Base-by-base conservation (phyloP, 2,797 vertebrate genomes). In the Oreonectes daqikongensis region DNA sequence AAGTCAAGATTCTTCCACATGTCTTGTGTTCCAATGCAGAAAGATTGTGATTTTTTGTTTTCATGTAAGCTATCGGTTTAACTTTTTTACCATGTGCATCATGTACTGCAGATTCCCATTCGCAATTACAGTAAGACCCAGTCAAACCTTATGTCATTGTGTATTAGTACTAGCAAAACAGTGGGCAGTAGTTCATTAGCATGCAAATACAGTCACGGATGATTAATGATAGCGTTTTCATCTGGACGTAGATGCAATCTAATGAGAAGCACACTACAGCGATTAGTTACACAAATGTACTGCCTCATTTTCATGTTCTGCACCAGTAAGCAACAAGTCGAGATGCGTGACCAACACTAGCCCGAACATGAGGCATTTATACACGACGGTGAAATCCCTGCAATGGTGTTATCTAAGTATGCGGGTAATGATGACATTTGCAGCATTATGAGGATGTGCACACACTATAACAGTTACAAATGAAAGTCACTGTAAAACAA, bases 271-370 rank as follows among this genome's bases (percentile, higher is more conserved):
- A 61, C 64, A 61, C 55, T 50, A 69, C 53, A 59, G 42, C 12
- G 32, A 77, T 77, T 77, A 61, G 75, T 77, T 64, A 53, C 67
- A 64, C 75, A 64, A 77, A 64, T 77, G 67, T 71, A 64, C 59
- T 44, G 60, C 57, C 67, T 77, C 40, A 71, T 64, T 70, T 63
- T 70, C 59, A 70, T 71, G 75, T 55, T 77, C 75, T 77, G 75
- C 68, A 44, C 69, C 75, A 70, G 67, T 77, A 53, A 55, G 75
- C 68, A 70, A 63, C 48, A 64, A 77, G 75, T 71, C 59, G 2
- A 63, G 68, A 64, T 65, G 48, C 75, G 70, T 64, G 75, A 70
- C 68, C 68, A 64, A 64, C 52, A 53, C 46, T 30, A 17, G 32
- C 11, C 35, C 42, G 42, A 74, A 65, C 65, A 59, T 46, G 53